phyloP scores from a whole-genome alignment of 1,140 invertebrate species.

The Steinernema khuongi region DNA sequence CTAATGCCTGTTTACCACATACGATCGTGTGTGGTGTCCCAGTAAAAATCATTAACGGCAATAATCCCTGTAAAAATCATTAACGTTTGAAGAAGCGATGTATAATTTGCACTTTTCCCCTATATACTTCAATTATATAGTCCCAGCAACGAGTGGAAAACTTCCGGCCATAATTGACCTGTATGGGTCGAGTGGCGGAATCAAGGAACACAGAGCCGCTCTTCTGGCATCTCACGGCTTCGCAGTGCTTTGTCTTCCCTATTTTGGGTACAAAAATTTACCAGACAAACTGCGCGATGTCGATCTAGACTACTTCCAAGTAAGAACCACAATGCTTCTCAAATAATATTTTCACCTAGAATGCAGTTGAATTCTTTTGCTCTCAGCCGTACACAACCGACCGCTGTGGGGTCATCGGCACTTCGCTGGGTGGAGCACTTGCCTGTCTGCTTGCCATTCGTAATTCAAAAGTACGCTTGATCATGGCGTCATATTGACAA shows the following conservation, averaged over 20 bases:
- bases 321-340: background rate
- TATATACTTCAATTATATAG: background rate
- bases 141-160: too few species aligned
- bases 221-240: background rate
- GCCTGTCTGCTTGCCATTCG: background rate
- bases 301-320: background rate
- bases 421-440: background rate
- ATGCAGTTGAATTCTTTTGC: background rate
- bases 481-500: background rate
- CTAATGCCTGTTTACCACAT: too few species aligned
- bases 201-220: slow-evolving; percentile 6
- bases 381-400: background rate
- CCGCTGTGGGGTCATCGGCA: background rate
- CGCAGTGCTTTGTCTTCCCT: background rate
- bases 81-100: background rate
- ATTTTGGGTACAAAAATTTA: background rate
- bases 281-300: background rate
- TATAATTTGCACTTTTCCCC: background rate
- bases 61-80: too few species aligned
- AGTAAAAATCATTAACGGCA: too few species aligned
- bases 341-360: background rate
- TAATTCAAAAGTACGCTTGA: background rate
- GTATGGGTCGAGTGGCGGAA: background rate
- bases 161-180: background rate
- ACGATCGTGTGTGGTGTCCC: too few species aligned